Conservation (phyloP, 1,140 invertebrate species). For the Lysiphlebus fabarum region DNA sequence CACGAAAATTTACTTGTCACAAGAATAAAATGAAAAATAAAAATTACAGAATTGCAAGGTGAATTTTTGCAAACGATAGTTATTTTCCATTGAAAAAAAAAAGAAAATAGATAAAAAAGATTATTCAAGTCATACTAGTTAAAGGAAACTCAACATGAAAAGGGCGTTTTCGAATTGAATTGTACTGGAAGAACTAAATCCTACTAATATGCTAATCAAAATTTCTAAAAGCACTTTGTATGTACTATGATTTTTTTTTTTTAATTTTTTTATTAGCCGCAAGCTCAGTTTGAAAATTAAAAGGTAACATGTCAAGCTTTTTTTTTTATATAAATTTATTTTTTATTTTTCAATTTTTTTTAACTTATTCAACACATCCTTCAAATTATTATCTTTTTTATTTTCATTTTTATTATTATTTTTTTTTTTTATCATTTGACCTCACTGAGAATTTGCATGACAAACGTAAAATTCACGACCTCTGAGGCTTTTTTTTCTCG, state of each 20-base stretch:
- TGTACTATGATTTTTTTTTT: conserved; percentile 25
- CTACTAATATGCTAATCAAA: conserved; percentile 8
- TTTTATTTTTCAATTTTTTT: conserved; percentile 24
- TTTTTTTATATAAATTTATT: conserved; percentile 20
- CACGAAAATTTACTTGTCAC: too few species aligned
- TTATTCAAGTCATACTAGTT: not conserved
- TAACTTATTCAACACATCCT: not conserved
- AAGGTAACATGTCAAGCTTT: not conserved
- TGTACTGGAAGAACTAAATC: not conserved
- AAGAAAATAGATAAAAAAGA: not conserved
- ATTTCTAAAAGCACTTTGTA: conserved; percentile 12
- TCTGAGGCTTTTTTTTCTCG: conserved; percentile 3
- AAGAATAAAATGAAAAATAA: too few species aligned
- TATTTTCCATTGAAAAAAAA: not conserved
- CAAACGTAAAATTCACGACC: conserved; percentile 33
- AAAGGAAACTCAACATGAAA: conserved; percentile 10
- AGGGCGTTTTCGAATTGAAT: conserved; percentile 1
- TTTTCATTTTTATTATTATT: conserved; percentile 22
- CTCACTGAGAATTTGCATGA: conserved; percentile 43
- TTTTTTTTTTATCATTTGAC: conserved; percentile 36
- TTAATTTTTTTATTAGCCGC: conserved; percentile 4
- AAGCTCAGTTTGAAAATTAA: conserved; percentile 15
- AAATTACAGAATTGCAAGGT: too few species aligned
- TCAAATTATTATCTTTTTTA: conserved; percentile 5
- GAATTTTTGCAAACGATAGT: too few species aligned